These are phyloP conservation scores for Fregata magnificens DNA, from an alignment of 2,113 vertebrate genomes.

Conservation along the genomic window DNA sequence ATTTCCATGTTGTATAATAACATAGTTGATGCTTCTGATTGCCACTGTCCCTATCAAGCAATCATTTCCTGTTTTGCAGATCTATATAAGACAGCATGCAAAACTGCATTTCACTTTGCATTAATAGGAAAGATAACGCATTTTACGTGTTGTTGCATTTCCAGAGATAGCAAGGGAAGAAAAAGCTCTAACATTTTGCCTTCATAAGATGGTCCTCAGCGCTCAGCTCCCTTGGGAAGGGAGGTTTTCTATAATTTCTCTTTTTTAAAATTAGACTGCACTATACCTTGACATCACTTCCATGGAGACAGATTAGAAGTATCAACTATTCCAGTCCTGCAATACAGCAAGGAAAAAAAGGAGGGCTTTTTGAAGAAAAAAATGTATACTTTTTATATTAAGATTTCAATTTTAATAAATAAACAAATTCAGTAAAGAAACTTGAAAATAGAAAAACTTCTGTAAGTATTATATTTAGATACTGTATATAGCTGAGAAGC, in stretches of 20 bases:
- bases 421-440: background rate
- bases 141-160: constrained; percentile 39
- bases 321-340: background rate
- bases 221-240: background rate
- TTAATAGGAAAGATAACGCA: constrained; percentile 55
- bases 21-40: constrained; percentile 21
- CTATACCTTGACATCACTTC: constrained; percentile 12
- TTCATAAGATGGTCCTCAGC: background rate
- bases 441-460: background rate
- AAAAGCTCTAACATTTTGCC: constrained; percentile 34
- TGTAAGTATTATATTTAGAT: background rate
- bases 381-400: background rate
- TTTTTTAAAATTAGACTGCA: constrained; percentile 25
- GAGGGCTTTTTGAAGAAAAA: background rate
- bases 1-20: background rate
- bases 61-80: constrained; percentile 25
- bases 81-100: constrained; percentile 15
- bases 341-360: background rate
- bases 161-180: constrained; percentile 35
- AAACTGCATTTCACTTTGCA: constrained; percentile 47
- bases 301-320: background rate
- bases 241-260: background rate
- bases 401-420: background rate
- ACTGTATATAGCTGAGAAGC: background rate
- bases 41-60: constrained; percentile 21